A percentile compares a stretch with the other conserved stretches of the same genome.
Conservation (phyloP, 2,113 vertebrate species). For the Coryphaenoides rupestris region DNA sequence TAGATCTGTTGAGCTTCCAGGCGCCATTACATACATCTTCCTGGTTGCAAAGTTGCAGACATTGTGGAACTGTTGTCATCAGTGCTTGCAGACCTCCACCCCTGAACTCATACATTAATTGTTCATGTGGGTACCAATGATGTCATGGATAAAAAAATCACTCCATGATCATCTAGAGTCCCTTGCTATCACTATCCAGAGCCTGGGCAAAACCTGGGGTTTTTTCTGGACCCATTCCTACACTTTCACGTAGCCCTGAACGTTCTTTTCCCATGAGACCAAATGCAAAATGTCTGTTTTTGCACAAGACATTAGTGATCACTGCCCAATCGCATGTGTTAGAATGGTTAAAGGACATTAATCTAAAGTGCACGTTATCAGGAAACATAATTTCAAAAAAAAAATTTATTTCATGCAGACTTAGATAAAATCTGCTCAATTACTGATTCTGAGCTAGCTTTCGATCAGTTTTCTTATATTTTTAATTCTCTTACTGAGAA, state of each 20-base stretch:
- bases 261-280: too few species aligned
- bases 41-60: background rate
- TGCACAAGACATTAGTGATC: too few species aligned
- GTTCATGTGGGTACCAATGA: background rate
- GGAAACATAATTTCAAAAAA: too few species aligned
- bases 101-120: background rate
- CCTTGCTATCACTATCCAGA: background rate
- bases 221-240: background rate
- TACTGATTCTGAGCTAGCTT: too few species aligned
- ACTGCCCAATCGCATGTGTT: too few species aligned
- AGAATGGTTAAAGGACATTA: too few species aligned
- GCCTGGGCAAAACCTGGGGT: background rate
- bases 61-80: background rate
- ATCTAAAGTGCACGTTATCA: too few species aligned
- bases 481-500: too few species aligned
- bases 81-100: background rate
- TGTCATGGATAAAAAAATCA: background rate
- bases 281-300: too few species aligned
- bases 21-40: background rate
- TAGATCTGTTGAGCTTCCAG: background rate
- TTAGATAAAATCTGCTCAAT: too few species aligned
- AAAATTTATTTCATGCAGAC: too few species aligned
- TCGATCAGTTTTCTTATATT: too few species aligned
- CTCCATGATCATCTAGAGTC: background rate
- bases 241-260: background rate